Evolutionary conservation across 2,113 vertebrate genomes (phyloP), one percentile per base, ranked within the genome.

Genomic region (Pogona vitticeps): DNA sequence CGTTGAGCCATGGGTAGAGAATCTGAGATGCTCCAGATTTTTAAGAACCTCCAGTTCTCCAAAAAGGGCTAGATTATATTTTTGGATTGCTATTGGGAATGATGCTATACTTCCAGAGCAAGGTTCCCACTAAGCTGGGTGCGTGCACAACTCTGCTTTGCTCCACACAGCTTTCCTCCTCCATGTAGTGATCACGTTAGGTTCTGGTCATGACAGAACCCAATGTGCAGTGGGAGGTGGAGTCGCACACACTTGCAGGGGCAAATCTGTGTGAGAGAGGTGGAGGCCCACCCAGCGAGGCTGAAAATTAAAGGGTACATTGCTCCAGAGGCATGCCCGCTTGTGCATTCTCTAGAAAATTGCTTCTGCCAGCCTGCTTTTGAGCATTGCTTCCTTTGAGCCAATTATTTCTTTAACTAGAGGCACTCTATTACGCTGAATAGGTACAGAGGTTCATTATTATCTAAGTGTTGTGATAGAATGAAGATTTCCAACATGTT

Each of bases 261-360:
- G n/a, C n/a, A n/a, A n/a, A n/a, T n/a, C n/a, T n/a, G n/a, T n/a
- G n/a, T n/a, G n/a, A n/a, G n/a, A n/a, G n/a, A n/a, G n/a, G n/a
- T n/a, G n/a, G n/a, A n/a, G n/a, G n/a, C n/a, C n/a, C n/a, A n/a
- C n/a, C n/a, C n/a, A n/a, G n/a, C n/a, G n/a, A n/a, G n/a, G n/a
- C n/a, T n/a, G n/a, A n/a, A n/a, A n/a, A n/a, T n/a, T n/a, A n/a
- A n/a, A n/a, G n/a, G n/a, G n/a, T n/a, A n/a, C n/a, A n/a, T n/a
- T n/a, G n/a, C n/a, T n/a, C 28, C 2, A 18, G 71, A 86, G 7
- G 5, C 40, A 2, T 14, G 38, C 68, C 18, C 20, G 31, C 42
- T 12, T 12, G 0, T 0, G 0, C 10, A 31, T 79, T 40, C 46
- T 68, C 0, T 0, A 68, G 46, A 38, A 2, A 8, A 0, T 31